phyloP scores from a whole-genome alignment of 2,113 vertebrate species.

The Passer montanus region DNA sequence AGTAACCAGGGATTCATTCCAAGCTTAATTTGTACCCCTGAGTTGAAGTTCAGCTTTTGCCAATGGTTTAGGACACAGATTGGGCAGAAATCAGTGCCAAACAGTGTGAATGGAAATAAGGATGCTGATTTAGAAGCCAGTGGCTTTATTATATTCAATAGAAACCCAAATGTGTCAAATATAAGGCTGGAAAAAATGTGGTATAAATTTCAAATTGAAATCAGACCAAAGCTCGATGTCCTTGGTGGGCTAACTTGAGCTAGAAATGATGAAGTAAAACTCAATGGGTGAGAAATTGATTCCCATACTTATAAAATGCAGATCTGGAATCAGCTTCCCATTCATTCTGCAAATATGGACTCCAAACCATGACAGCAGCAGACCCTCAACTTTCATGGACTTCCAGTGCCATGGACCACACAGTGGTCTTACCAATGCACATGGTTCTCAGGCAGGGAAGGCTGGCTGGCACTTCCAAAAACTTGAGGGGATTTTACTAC shows the following conservation, averaged over 20 bases:
- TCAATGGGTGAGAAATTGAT: neutral
- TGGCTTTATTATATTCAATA: neutral
- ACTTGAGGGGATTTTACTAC: neutral
- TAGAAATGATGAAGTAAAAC: neutral
- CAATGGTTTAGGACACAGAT: neutral
- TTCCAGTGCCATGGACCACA: neutral
- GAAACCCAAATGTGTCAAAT: neutral
- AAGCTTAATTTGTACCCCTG: neutral
- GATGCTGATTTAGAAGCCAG: neutral
- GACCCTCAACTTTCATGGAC: too few species aligned
- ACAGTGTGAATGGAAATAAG: neutral
- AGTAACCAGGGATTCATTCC: neutral
- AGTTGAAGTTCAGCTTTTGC: neutral
- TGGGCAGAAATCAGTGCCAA: neutral
- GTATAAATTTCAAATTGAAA: neutral
- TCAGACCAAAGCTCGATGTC: neutral
- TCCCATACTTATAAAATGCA: neutral
- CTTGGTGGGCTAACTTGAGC: neutral
- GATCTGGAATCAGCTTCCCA: neutral
- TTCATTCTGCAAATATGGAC: neutral
- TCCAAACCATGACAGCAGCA: fast-evolving
- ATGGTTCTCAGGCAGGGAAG: neutral
- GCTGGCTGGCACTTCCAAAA: neutral
- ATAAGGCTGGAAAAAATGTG: neutral
- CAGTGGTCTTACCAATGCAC: conserved; percentile 4